Percentiles rank a stretch among this genome's conserved stretches.
Conservation (phyloP, 2,888 invertebrate genomes). For the Machimus atricapillus region DNA sequence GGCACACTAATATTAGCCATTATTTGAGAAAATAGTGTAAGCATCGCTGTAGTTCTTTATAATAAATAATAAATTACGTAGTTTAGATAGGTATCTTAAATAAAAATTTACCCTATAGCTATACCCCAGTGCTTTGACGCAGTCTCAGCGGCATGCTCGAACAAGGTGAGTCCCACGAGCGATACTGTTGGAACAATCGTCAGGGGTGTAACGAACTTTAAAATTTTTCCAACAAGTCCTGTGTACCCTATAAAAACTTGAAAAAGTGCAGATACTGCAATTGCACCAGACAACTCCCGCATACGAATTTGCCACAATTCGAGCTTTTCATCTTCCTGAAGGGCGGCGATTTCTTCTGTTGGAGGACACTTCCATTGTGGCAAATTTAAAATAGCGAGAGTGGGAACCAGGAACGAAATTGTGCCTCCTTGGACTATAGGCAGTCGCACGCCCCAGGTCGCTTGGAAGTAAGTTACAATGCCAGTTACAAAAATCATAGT, state of each 20-base stretch:
- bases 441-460: constrained; percentile 76
- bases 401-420: constrained; percentile 80
- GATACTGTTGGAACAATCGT: constrained; percentile 86
- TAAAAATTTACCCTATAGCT: constrained; percentile 72
- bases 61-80: background rate
- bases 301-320: constrained; percentile 77
- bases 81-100: background rate
- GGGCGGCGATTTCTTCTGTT: constrained; percentile 63
- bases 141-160: constrained; percentile 81
- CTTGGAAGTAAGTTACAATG: constrained; percentile 77
- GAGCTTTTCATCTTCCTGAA: constrained; percentile 67
- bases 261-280: constrained; percentile 78
- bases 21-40: constrained; percentile 82
- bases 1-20: constrained; percentile 73
- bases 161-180: constrained; percentile 81
- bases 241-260: constrained; percentile 76
- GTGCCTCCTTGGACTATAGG: constrained; percentile 82
- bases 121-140: constrained; percentile 87
- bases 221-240: constrained; percentile 77
- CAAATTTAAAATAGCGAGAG: constrained; percentile 75
- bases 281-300: constrained; percentile 83
- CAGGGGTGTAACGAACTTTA: constrained; percentile 81
- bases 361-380: constrained; percentile 77
- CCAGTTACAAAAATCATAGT: constrained; percentile 85
- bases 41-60: constrained; percentile 73